phyloP scores from a whole-genome alignment of 2,888 invertebrate genomes.

The Amorpha juglandis region DNA sequence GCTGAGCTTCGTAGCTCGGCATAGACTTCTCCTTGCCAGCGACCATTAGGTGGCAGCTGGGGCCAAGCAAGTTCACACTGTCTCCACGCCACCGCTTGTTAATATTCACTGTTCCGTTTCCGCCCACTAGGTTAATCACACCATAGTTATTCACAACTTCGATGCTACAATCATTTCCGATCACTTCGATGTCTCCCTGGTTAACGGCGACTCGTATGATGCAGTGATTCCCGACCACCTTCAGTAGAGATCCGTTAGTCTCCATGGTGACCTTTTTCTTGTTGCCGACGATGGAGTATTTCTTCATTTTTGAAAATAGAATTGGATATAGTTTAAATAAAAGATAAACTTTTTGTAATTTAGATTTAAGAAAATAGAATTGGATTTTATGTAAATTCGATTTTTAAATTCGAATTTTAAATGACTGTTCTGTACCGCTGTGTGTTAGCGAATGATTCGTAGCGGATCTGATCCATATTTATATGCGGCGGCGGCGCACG shows the following conservation, averaged over 20 bases:
- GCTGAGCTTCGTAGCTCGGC: slow-evolving; percentile 67
- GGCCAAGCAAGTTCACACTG: slow-evolving; percentile 67
- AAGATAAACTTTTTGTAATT: background rate
- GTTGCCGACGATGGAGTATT: slow-evolving; percentile 75
- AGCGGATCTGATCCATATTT: slow-evolving; percentile 36
- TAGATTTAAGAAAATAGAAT: background rate
- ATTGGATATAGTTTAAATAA: slow-evolving; percentile 24
- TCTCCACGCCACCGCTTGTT: slow-evolving; percentile 67
- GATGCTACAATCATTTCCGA: slow-evolving; percentile 75
- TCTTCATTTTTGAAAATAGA: slow-evolving; percentile 64
- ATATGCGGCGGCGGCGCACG: slow-evolving; percentile 48
- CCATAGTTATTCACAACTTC: slow-evolving; percentile 72
- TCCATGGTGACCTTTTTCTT: slow-evolving; percentile 82
- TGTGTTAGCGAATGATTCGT: slow-evolving; percentile 29
- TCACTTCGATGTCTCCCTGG: slow-evolving; percentile 75
- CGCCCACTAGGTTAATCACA: slow-evolving; percentile 70
- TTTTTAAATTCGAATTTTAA: slow-evolving; percentile 26
- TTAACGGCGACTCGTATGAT: slow-evolving; percentile 67
- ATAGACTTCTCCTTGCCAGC: slow-evolving; percentile 67
- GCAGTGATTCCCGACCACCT: slow-evolving; percentile 75
- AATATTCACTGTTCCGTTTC: slow-evolving; percentile 65
- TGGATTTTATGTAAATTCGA: background rate
- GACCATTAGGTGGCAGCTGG: slow-evolving; percentile 65
- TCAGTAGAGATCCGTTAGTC: slow-evolving; percentile 64
- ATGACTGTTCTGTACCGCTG: slow-evolving; percentile 28